phyloP scores from a whole-genome alignment of 2,888 invertebrate genomes.

The Agriopis aurantiaria region DNA sequence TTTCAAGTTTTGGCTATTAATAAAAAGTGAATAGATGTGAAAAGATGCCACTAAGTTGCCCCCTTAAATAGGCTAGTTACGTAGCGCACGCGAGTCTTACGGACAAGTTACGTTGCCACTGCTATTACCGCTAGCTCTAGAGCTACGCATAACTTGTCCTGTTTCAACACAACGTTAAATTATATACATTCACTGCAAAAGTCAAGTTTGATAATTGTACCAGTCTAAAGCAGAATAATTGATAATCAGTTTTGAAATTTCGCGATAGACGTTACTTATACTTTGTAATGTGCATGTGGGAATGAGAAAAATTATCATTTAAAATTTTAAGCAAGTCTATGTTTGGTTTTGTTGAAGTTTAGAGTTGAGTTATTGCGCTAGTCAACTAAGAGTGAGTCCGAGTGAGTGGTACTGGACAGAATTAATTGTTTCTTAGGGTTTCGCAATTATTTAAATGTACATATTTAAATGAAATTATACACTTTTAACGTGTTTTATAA shows the following conservation, averaged over 20 bases:
- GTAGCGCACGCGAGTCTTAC: constrained; percentile 70
- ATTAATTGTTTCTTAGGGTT: background rate
- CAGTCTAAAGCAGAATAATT: constrained; percentile 51
- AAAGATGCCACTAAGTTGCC: too few species aligned
- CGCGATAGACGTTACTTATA: constrained; percentile 32
- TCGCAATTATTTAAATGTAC: too few species aligned
- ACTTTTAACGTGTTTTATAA: too few species aligned
- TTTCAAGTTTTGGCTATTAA: too few species aligned
- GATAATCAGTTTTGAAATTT: constrained; percentile 41
- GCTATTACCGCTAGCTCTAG: constrained; percentile 64
- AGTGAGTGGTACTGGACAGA: background rate
- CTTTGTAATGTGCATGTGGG: constrained; percentile 31
- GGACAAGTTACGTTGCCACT: constrained; percentile 63
- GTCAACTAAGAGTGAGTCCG: background rate
- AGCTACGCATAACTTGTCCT: constrained; percentile 65
- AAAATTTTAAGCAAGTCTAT: constrained; percentile 19
- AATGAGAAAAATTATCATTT: constrained; percentile 44
- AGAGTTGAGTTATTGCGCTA: constrained; percentile 1
- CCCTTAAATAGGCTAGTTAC: constrained; percentile 58
- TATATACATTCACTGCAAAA: constrained; percentile 61
- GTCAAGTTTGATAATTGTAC: constrained; percentile 58
- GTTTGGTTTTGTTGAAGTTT: background rate
- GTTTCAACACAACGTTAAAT: constrained; percentile 62
- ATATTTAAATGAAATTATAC: too few species aligned
- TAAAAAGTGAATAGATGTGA: too few species aligned